A percentile compares a stretch with the other conserved stretches of the same genome.
Evolutionary conservation across 2,888 invertebrate species (phyloP).

Genomic region (Cantharis rufa): DNA sequence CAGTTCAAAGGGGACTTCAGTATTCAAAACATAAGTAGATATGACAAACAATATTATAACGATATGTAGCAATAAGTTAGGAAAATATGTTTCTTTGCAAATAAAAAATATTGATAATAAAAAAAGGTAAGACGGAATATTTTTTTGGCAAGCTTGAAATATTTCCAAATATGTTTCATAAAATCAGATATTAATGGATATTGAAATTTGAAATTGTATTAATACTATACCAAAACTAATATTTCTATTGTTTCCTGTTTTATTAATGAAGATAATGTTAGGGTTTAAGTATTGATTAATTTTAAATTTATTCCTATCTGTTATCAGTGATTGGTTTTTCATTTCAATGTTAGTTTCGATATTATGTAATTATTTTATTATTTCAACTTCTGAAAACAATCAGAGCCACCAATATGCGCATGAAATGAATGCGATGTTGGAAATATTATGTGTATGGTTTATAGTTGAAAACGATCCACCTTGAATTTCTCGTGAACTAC

Average conservation of each 20-base stretch:
- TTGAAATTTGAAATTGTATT: not conserved
- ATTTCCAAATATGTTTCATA: not conserved
- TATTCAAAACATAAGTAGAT: not conserved
- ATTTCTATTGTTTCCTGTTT: not conserved
- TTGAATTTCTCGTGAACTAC: no score
- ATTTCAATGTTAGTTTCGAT: no score
- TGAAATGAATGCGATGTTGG: no score
- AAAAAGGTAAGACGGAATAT: not conserved
- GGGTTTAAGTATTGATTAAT: not conserved
- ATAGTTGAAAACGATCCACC: no score
- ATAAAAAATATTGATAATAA: not conserved
- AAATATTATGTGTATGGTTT: no score
- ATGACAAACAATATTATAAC: not conserved
- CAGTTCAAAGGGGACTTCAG: not conserved
- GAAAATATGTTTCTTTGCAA: not conserved
- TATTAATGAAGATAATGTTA: not conserved
- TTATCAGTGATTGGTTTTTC: no score
- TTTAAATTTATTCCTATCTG: no score
- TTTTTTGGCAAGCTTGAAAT: not conserved
- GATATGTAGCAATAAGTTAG: not conserved
- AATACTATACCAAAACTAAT: not conserved
- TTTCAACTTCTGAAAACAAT: no score
- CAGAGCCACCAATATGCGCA: no score
- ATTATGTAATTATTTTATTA: no score
- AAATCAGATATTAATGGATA: not conserved